phyloP scores from a whole-genome alignment of 2,888 invertebrate genomes.

The Pandemis corylana region DNA sequence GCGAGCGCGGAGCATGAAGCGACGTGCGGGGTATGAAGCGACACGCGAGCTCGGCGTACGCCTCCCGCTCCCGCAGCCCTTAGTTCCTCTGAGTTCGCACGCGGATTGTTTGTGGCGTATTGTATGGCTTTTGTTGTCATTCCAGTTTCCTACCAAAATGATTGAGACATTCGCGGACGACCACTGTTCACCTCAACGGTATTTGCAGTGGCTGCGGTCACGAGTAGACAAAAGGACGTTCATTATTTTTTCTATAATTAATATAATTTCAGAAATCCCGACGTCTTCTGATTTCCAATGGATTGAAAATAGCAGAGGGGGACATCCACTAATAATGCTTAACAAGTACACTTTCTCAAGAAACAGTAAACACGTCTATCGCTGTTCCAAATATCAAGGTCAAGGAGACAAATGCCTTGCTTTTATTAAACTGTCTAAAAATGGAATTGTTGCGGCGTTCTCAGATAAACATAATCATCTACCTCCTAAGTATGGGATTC shows the following conservation, averaged over 20 bases:
- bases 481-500: neutral
- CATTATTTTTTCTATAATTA: neutral
- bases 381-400: conserved; percentile 1
- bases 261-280: neutral
- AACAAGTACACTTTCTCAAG: conserved; percentile 1
- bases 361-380: conserved; percentile 3
- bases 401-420: neutral
- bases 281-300: neutral
- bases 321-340: neutral
- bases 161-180: too few relatives aligned
- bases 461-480: conserved; percentile 10
- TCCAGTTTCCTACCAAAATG: too few relatives aligned
- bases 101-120: too few relatives aligned
- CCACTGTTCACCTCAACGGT: too few relatives aligned
- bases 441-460: neutral
- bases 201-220: too few relatives aligned
- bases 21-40: too few relatives aligned
- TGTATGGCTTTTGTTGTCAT: too few relatives aligned
- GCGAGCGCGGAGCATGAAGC: too few relatives aligned
- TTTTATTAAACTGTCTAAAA: neutral
- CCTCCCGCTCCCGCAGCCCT: too few relatives aligned
- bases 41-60: too few relatives aligned
- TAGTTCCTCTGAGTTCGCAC: too few relatives aligned
- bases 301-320: neutral
- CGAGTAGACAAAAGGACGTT: too few relatives aligned